Evolutionary conservation across 2,113 vertebrate species (phyloP), one percentile per base, ranked within the genome.

Genomic region (Monarcha castaneiventris): DNA sequence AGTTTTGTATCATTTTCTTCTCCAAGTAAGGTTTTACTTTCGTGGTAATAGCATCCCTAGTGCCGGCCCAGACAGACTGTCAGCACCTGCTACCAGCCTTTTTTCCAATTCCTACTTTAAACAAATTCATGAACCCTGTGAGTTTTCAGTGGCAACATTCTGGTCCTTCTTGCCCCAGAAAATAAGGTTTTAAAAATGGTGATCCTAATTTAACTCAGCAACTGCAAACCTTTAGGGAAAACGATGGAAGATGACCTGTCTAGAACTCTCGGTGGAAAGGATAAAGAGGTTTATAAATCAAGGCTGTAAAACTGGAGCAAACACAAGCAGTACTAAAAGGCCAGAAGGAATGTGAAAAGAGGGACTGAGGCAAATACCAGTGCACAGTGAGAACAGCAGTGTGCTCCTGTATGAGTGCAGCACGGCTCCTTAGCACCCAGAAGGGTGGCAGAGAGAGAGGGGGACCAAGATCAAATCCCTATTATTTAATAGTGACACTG

Each of bases 241-340:
- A 95, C 0, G 3, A 66, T 2, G 5, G 68, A 58, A 94, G 66
- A 97, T 72, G 85, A 96, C 96, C 94, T 89, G 91, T 95, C 93
- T 96, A 93, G 73, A 94, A 90, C 76, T 96, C 93, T 96, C 92
- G 0, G 63, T 44, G 68, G 94, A 93, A 96, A 95, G 86, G 64
- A 97, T 86, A 95, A 96, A 81, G 94, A 96, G 89, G 73, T 93
- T 96, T 96, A 84, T 88, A 96, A 96, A 96, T 96, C 85, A 94
- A 97, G 96, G 93, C 94, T 92, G 92, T 14, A 3, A 92, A 97
- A 95, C 41, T 97, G 80, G 94, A 94, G 73, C 90, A 94, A 95
- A 87, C 51, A 62, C 10, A 3, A 84, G 88, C 77, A 90, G 79
- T 22, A 61, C 37, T 68, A 21, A 74, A 61, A 61, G 76, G 72